Evolutionary conservation across 1,140 invertebrate species (phyloP), one percentile per base, ranked within the genome.

Genomic region (Zaprionus vittiger): DNA sequence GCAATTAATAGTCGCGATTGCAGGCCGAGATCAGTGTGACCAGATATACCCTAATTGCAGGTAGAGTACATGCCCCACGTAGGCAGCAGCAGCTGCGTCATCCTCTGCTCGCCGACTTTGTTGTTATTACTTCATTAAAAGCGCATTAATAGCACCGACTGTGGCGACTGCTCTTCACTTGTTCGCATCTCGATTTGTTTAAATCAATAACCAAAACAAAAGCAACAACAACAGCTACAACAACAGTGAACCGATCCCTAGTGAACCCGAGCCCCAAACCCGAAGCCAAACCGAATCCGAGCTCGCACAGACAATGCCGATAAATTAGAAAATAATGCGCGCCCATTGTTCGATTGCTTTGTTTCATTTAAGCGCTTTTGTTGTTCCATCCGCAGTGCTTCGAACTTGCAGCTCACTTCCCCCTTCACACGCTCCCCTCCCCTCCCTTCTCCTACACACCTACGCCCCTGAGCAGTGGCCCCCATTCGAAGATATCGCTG

Each of bases 271-370:
- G 20, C 47, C 20, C 17, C 60, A 22, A 41, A 17, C n/a, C 41
- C n/a, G 52, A 63, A 64, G 24, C 63, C 59, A 54, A 77, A 80
- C 47, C 73, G 75, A 76, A 37, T 59, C 49, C 24, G 65, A 59
- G 26, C 65, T 52, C 44, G 55, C 34, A 44, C 71, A 68, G 61
- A 90, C 85, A 90, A 91, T 91, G 86, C 80, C 82, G 83, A 90
- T 90, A 90, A 90, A 90, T 90, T 90, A 90, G 86, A 90, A 91
- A 90, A 90, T 90, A 87, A 90, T 90, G 83, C 85, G 87, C 87
- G 77, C 74, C 82, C 86, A 90, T 90, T 90, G 86, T 90, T 78
- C 87, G 71, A 34, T 73, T 70, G 83, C 86, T 90, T 90, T 90
- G 86, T 90, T 90, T 90, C 87, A 90, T 91, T 90, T 90, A 86